Evolutionary conservation across 2,797 vertebrate genomes (phyloP).

Genomic region (Notamacropus eugenii): DNA sequence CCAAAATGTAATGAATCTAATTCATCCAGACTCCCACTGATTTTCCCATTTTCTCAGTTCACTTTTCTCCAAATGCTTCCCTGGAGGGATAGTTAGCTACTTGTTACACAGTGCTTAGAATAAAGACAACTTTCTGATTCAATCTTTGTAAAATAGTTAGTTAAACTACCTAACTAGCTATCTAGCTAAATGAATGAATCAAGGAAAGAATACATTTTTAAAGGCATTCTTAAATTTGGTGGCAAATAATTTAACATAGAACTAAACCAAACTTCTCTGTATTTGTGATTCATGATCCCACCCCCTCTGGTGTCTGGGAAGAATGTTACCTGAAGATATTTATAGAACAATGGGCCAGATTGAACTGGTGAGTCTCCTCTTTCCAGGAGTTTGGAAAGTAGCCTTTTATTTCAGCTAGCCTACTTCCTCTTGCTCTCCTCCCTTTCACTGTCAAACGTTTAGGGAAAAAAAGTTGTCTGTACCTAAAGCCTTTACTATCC

Average conservation of each 20-base stretch:
- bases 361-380: not conserved
- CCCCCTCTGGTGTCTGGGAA: not conserved
- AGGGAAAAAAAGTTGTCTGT: not conserved
- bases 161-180: not conserved
- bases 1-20: not conserved
- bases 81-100: slow-evolving; percentile 20
- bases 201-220: not conserved
- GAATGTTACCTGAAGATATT: not conserved
- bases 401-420: not conserved
- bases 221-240: not conserved
- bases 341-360: slow-evolving; percentile 26
- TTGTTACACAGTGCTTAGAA: not conserved
- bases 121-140: not conserved
- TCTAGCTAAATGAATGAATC: no score
- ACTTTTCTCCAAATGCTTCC: not conserved
- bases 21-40: not conserved
- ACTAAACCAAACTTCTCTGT: slow-evolving; percentile 7
- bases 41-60: not conserved
- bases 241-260: not conserved
- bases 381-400: not conserved
- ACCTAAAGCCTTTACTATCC: not conserved
- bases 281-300: not conserved
- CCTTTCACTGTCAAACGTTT: not conserved
- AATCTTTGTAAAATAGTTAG: not conserved
- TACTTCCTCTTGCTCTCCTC: not conserved